These are phyloP conservation scores for Percopsis omiscomaycus DNA, from an alignment of 2,797 vertebrate species.

Conservation along the genomic window DNA sequence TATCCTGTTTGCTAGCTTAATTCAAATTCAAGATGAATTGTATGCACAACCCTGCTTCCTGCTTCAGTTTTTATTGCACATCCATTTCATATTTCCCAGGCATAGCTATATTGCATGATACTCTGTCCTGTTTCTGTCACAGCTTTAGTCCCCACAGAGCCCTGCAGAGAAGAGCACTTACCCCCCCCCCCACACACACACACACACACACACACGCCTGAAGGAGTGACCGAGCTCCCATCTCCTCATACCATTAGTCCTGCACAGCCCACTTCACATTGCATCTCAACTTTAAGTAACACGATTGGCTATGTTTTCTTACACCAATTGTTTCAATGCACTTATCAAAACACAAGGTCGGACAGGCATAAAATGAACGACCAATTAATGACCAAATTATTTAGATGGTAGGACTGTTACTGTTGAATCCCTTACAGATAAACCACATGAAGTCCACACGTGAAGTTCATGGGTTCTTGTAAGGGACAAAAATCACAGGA, in stretches of 20 bases:
- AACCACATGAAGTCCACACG: conserved; percentile 13
- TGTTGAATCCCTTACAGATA: too few relatives aligned
- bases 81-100: conserved; percentile 5
- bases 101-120: conserved; percentile 30
- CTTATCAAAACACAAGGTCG: too few relatives aligned
- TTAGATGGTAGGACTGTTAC: background rate
- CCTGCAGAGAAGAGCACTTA: conserved; percentile 15
- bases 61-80: background rate
- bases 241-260: conserved; percentile 6
- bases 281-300: background rate
- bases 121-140: conserved; percentile 29
- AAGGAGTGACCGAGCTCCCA: conserved; percentile 17
- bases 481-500: conserved; percentile 32
- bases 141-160: conserved; percentile 26
- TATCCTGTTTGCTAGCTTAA: too few relatives aligned
- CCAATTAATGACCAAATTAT: background rate
- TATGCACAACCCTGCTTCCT: background rate
- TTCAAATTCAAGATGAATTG: too few relatives aligned
- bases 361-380: too few relatives aligned
- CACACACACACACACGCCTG: conserved; percentile 3
- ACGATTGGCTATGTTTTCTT: too few relatives aligned
- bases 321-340: too few relatives aligned
- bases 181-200: background rate
- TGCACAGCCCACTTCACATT: background rate
- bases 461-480: too few relatives aligned